phyloP scores from a whole-genome alignment of 2,113 vertebrate species.

The Ceratotherium simum region DNA sequence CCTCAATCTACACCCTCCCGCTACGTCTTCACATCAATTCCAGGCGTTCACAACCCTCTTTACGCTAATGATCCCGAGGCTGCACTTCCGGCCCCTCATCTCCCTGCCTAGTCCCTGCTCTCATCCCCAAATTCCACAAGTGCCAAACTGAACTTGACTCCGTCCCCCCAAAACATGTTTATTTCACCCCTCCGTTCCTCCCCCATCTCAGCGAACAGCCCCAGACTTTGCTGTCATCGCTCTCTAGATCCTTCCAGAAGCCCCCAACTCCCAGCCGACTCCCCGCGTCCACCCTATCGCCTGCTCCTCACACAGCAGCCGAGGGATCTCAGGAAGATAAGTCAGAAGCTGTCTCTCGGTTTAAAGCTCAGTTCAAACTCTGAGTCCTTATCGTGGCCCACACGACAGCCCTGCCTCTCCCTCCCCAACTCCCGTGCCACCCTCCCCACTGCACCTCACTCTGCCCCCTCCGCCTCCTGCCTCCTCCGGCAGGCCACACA shows the following conservation, averaged over 20 bases:
- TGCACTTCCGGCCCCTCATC: neutral
- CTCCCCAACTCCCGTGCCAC: accelerated
- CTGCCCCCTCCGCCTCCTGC: neutral
- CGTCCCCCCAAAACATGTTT: neutral
- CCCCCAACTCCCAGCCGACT: neutral
- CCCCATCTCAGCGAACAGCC: neutral
- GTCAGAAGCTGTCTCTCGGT: neutral
- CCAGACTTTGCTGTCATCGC: neutral
- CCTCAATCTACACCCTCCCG: neutral
- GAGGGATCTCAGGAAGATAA: neutral
- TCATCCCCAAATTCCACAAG: neutral
- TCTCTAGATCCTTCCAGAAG: neutral
- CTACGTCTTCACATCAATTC: neutral
- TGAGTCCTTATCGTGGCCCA: neutral
- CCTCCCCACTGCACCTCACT: no score
- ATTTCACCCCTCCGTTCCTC: neutral
- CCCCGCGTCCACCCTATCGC: accelerated
- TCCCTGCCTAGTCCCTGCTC: neutral
- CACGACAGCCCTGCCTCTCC: neutral
- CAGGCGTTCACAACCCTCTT: neutral
- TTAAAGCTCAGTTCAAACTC: neutral
- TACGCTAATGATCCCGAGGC: accelerated
- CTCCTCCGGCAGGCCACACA: neutral
- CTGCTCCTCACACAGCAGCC: no score
- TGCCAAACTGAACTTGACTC: neutral